Percentiles rank a stretch among this genome's conserved stretches.
These are phyloP conservation scores for Leucozona laternaria DNA, from an alignment of 2,888 invertebrate species.

Conservation along the genomic window DNA sequence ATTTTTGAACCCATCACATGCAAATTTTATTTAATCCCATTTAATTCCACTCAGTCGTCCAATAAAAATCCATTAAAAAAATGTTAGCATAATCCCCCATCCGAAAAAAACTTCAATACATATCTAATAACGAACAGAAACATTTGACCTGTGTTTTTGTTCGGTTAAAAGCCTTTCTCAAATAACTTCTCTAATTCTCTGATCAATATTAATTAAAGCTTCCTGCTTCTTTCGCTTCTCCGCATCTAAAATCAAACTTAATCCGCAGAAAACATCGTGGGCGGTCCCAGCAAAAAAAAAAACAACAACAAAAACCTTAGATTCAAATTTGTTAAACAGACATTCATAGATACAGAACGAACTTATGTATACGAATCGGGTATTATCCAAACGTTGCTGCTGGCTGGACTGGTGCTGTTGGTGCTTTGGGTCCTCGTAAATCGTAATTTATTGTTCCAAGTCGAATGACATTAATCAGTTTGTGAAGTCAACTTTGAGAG, in stretches of 20 bases:
- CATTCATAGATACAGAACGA: background rate
- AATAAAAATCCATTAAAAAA: slow-evolving; percentile 51
- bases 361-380: background rate
- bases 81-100: slow-evolving; percentile 38
- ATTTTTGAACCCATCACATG: background rate
- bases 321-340: slow-evolving; percentile 57
- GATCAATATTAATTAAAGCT: slow-evolving; percentile 71
- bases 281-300: slow-evolving; percentile 45
- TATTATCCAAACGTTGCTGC: background rate
- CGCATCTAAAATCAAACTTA: slow-evolving; percentile 30
- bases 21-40: slow-evolving; percentile 16
- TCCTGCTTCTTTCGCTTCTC: background rate
- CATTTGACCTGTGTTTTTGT: slow-evolving; percentile 46
- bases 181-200: slow-evolving; percentile 57
- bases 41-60: slow-evolving; percentile 36
- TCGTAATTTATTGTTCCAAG: slow-evolving; percentile 60
- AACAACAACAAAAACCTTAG: slow-evolving; percentile 35
- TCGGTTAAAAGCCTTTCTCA: slow-evolving; percentile 45
- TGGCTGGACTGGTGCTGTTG: background rate
- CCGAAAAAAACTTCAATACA: background rate
- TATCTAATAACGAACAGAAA: background rate
- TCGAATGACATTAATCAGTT: slow-evolving; percentile 69
- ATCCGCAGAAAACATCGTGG: slow-evolving; percentile 69
- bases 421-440: slow-evolving; percentile 2
- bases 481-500: slow-evolving; percentile 1